Conservation (phyloP, 2,888 invertebrate genomes). For the Nematopogon swammerdamellus region DNA sequence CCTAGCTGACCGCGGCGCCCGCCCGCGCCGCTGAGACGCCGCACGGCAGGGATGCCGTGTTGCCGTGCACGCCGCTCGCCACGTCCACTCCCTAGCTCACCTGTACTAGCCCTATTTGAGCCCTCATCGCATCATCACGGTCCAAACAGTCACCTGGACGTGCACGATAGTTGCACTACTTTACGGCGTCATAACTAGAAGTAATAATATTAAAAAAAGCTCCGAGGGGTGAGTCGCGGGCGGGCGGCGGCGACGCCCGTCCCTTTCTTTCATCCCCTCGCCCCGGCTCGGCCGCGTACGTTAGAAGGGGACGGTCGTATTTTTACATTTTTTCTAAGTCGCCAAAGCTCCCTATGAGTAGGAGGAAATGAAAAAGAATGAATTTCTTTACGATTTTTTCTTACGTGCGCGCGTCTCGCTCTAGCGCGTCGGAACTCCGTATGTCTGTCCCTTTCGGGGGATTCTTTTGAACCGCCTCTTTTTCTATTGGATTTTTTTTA, state of each 20-base stretch:
- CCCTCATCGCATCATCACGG: no score
- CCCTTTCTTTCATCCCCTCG: slow-evolving; percentile 40
- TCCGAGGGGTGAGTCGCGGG: slow-evolving; percentile 31
- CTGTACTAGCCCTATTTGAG: no score
- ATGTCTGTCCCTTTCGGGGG: slow-evolving; percentile 28
- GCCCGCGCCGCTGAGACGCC: slow-evolving; percentile 16
- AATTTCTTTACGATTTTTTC: slow-evolving; percentile 54
- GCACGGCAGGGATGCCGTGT: no score
- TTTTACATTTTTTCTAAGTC: slow-evolving; percentile 48
- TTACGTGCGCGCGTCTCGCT: slow-evolving; percentile 39
- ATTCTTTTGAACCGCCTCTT: slow-evolving; percentile 49
- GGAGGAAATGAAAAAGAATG: slow-evolving; percentile 56
- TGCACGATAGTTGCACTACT: no score
- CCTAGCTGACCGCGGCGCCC: slow-evolving; percentile 6
- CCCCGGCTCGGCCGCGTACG: slow-evolving; percentile 30
- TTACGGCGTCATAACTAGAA: no score
- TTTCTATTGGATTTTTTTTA: slow-evolving; percentile 40
- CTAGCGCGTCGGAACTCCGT: slow-evolving; percentile 19
- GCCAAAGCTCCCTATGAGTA: slow-evolving; percentile 35
- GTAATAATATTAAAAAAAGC: no score
- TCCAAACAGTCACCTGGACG: no score
- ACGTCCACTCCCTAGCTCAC: no score
- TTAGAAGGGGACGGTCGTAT: slow-evolving; percentile 40
- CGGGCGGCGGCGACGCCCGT: slow-evolving; percentile 34
- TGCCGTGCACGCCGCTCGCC: no score